These are phyloP conservation scores for Drosophila tropicalis DNA, from an alignment of 1,140 invertebrate species.

Conservation along the genomic window DNA sequence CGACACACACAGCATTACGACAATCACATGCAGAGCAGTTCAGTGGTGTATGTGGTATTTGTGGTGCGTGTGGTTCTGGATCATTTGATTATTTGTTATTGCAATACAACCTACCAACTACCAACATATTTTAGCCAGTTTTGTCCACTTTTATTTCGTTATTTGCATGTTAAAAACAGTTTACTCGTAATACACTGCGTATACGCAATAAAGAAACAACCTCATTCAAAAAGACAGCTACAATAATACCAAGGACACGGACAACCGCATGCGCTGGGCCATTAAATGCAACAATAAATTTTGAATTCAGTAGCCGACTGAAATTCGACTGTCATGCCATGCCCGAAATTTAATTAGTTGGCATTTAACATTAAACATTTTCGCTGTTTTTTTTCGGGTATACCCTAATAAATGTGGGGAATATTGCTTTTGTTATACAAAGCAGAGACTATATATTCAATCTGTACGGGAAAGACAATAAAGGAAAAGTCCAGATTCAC, in stretches of 20 bases:
- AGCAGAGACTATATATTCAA: no score
- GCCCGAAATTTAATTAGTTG: constrained; percentile 79
- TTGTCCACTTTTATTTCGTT: constrained; percentile 13
- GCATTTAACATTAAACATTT: constrained; percentile 79
- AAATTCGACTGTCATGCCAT: constrained; percentile 52
- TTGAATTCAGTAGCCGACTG: constrained; percentile 15
- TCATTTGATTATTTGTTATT: constrained; percentile 40
- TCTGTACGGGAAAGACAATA: no score
- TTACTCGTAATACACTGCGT: constrained; percentile 65
- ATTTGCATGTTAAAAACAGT: constrained; percentile 52
- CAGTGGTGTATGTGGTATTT: constrained; percentile 35
- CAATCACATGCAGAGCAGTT: constrained; percentile 31
- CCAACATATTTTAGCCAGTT: neutral
- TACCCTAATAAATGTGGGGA: neutral
- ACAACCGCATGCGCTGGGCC: constrained; percentile 62
- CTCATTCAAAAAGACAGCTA: constrained; percentile 11
- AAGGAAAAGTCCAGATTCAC: no score
- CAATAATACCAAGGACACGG: constrained; percentile 23
- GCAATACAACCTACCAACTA: neutral
- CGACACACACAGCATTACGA: constrained; percentile 28
- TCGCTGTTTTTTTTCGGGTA: neutral
- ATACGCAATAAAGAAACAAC: constrained; percentile 68
- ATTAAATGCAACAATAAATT: constrained; percentile 81
- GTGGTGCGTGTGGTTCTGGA: constrained; percentile 50
- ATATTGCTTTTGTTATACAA: neutral